A percentile compares a stretch with the other conserved stretches of the same genome.
phyloP scores from a whole-genome alignment of 2,888 invertebrate genomes.

The Leptinotarsa tumamoca region DNA sequence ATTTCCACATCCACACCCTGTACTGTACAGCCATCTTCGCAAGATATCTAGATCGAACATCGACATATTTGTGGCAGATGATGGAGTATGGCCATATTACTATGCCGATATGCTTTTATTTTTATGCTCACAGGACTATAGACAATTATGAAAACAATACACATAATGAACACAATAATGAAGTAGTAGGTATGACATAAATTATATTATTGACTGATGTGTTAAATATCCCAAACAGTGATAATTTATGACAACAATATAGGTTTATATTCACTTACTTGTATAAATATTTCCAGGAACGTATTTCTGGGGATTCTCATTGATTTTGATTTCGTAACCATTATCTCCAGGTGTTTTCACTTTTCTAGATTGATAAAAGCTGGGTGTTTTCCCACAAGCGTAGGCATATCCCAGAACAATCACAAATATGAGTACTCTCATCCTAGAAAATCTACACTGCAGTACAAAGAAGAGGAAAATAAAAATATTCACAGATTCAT shows the following conservation, averaged over 20 bases:
- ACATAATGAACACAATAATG: too few species aligned
- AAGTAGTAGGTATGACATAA: too few species aligned
- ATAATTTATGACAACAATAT: conserved; percentile 2
- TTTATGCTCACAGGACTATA: too few species aligned
- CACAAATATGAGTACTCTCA: conserved; percentile 32
- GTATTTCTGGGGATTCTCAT: conserved; percentile 84
- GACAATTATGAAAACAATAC: too few species aligned
- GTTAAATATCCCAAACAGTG: too few species aligned
- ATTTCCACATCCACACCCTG: too few species aligned
- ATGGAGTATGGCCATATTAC: too few species aligned
- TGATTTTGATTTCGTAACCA: conserved; percentile 85
- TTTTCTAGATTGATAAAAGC: conserved; percentile 65
- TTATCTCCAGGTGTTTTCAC: conserved; percentile 83
- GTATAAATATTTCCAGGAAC: conserved; percentile 87
- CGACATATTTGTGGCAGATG: too few species aligned
- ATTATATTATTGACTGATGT: too few species aligned
- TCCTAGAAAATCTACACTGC: background rate
- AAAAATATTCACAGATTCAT: conserved; percentile 4
- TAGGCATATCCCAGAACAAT: conserved; percentile 30
- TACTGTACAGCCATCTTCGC: too few species aligned
- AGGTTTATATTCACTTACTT: conserved; percentile 67
- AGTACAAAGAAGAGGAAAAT: conserved; percentile 1
- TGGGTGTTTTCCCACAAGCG: conserved; percentile 63
- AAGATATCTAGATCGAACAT: too few species aligned
- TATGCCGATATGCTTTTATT: too few species aligned